Percentiles rank a stretch among this genome's conserved stretches.
phyloP scores from a whole-genome alignment of 2,888 invertebrate species.

The Bombylius discolor region DNA sequence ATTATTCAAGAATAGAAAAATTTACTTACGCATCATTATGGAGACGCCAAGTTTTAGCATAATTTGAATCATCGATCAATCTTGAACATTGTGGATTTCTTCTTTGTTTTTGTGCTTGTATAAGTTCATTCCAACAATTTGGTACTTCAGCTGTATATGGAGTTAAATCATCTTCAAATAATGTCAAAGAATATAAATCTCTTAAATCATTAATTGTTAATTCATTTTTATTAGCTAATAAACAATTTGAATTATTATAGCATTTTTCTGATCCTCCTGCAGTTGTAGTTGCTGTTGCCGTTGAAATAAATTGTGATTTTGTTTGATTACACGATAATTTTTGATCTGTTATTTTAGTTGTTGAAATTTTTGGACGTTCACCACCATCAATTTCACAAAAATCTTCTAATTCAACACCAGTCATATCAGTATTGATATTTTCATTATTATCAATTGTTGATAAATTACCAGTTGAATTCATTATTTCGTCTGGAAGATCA shows the following conservation, averaged over 20 bases:
- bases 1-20: not conserved
- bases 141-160: conserved; percentile 79
- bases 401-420: not conserved
- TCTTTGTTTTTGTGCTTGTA: conserved; percentile 80
- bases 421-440: conserved; percentile 16
- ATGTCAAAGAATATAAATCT: conserved; percentile 58
- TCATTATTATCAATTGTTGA: conserved; percentile 47
- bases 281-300: conserved; percentile 19
- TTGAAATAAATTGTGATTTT: not conserved
- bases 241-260: conserved; percentile 14
- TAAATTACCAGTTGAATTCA: no score
- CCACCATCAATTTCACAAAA: conserved; percentile 2
- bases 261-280: conserved; percentile 14
- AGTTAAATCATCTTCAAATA: conserved; percentile 49
- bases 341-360: not conserved
- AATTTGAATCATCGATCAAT: conserved; percentile 52
- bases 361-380: not conserved
- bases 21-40: conserved; percentile 62
- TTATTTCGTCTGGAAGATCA: no score
- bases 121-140: conserved; percentile 86
- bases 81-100: conserved; percentile 68
- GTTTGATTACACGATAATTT: not conserved
- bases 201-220: conserved; percentile 48
- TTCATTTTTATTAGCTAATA: conserved; percentile 47
- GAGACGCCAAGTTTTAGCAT: conserved; percentile 76